Percentiles rank a stretch among this genome's conserved stretches.
phyloP scores from a whole-genome alignment of 2,797 vertebrate genomes.

The Catamblyrhynchus diadema region DNA sequence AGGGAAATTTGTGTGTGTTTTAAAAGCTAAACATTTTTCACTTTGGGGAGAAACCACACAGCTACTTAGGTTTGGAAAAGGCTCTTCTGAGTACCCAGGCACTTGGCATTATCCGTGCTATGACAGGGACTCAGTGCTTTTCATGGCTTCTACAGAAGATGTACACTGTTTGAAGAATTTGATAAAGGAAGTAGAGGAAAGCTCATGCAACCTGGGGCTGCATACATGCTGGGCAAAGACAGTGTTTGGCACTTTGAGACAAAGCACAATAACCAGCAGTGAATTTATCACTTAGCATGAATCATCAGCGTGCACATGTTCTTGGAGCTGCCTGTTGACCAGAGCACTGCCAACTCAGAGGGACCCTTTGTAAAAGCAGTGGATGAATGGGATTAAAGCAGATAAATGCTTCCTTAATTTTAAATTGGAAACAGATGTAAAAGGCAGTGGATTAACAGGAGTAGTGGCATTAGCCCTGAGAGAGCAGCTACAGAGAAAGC shows the following conservation, averaged over 20 bases:
- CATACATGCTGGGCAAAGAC: not conserved
- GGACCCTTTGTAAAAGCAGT: not conserved
- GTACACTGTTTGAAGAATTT: not conserved
- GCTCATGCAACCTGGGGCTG: not conserved
- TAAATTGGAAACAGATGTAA: slow-evolving; percentile 24
- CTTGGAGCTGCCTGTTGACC: not conserved
- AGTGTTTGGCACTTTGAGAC: not conserved
- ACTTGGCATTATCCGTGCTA: not conserved
- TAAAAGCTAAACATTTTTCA: not conserved
- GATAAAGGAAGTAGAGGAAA: not conserved
- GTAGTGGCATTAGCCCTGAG: not conserved
- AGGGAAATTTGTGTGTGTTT: not conserved
- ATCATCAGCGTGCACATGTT: rapidly evolving
- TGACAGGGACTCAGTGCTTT: not conserved
- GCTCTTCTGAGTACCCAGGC: not conserved
- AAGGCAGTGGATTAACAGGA: slow-evolving; percentile 8
- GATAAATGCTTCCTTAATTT: slow-evolving; percentile 11
- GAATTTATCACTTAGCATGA: not conserved
- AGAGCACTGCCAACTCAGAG: not conserved
- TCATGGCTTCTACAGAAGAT: not conserved
- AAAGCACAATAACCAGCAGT: not conserved
- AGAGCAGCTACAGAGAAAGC: not conserved
- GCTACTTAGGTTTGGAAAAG: not conserved
- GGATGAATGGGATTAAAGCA: not conserved
- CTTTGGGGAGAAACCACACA: not conserved